Evolutionary conservation across 1,140 invertebrate genomes (phyloP).

Genomic region (Drosophila malerkotliana): DNA sequence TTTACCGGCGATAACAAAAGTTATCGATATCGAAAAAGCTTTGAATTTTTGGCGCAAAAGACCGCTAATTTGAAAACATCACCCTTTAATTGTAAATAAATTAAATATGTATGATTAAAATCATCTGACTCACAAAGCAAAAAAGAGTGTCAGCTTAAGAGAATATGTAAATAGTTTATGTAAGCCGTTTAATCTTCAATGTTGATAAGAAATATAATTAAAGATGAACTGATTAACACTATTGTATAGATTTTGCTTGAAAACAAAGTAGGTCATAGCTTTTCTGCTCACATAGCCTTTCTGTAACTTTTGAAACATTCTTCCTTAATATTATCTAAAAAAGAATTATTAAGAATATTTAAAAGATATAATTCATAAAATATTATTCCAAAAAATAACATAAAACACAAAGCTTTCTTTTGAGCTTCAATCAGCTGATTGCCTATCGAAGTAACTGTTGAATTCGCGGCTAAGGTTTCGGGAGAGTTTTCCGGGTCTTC

Average conservation of each 20-base stretch:
- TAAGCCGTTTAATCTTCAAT: not conserved
- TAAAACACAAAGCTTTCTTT: not conserved
- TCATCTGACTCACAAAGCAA: not conserved
- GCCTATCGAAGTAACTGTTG: constrained; percentile 12
- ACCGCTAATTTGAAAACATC: not conserved
- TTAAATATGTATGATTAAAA: not conserved
- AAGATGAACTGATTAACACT: not conserved
- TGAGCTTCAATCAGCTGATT: not conserved
- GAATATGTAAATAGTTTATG: not conserved
- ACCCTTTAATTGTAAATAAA: not conserved
- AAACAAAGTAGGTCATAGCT: not conserved
- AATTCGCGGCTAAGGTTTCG: constrained; percentile 10
- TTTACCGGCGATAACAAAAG: not conserved
- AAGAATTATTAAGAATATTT: no score
- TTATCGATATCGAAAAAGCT: constrained; percentile 1
- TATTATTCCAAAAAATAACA: no score
- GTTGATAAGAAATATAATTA: not conserved
- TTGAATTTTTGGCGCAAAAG: not conserved
- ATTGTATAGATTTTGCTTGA: not conserved
- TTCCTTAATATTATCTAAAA: no score
- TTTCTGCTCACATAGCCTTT: no score
- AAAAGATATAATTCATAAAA: no score
- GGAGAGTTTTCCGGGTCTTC: not conserved
- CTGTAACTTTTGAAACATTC: no score
- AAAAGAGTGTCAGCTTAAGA: not conserved